Evolutionary conservation across 2,888 invertebrate species (phyloP).

Genomic region (Philonicus albiceps): DNA sequence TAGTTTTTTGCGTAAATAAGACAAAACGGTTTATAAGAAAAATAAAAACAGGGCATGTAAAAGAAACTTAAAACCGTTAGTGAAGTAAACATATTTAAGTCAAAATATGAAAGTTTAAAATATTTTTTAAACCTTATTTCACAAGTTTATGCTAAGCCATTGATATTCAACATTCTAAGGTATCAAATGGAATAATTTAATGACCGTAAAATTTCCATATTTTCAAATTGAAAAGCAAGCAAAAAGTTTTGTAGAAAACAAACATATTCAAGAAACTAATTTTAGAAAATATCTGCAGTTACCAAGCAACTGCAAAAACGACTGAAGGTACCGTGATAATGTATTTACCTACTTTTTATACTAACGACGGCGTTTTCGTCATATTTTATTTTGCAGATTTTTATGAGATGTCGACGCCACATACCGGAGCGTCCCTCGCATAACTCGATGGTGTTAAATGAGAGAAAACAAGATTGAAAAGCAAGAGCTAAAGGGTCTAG

Average conservation of each 20-base stretch:
- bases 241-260: neutral
- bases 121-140: neutral
- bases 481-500: neutral
- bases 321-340: neutral
- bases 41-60: neutral
- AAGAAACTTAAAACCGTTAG: neutral
- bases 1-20: neutral
- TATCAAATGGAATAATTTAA: neutral
- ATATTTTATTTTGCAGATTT: neutral
- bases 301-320: neutral
- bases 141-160: neutral
- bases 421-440: neutral
- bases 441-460: neutral
- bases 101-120: neutral
- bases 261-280: neutral
- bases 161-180: neutral
- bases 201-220: neutral
- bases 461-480: slow-evolving; percentile 19
- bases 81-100: neutral
- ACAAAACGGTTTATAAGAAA: neutral
- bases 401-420: neutral
- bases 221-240: neutral
- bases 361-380: neutral
- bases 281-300: neutral
- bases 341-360: neutral